phyloP scores from a whole-genome alignment of 1,140 invertebrate species.

The Anastrepha obliqua region DNA sequence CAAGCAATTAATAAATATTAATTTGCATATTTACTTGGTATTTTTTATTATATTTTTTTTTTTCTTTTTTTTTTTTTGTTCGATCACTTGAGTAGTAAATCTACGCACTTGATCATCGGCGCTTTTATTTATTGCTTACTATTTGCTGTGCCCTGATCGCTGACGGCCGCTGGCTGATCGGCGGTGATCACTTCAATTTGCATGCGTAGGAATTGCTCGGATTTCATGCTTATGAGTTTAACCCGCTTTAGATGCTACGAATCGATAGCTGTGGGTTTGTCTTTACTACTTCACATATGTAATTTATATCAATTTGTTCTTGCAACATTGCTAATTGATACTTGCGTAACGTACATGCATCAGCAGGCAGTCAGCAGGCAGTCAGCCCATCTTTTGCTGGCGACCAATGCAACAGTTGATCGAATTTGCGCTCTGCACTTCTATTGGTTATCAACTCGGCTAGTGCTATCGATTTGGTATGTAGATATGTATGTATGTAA shows the following conservation, averaged over 20 bases:
- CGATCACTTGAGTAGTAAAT: no score
- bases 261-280: background rate
- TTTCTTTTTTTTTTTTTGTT: background rate
- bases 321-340: slow-evolving; percentile 11
- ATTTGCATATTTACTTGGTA: background rate
- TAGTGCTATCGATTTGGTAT: no score
- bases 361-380: background rate
- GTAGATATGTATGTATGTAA: background rate
- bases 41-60: background rate
- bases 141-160: no score
- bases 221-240: slow-evolving; percentile 3
- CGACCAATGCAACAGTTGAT: background rate
- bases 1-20: slow-evolving; percentile 33
- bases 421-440: background rate
- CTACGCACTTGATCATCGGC: slow-evolving; percentile 14
- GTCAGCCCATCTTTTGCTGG: no score
- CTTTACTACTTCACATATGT: background rate
- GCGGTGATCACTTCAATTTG: background rate
- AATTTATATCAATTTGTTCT: slow-evolving; percentile 33
- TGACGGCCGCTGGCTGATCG: background rate
- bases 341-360: slow-evolving; percentile 15
- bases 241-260: background rate
- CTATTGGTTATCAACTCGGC: background rate
- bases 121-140: no score
- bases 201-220: background rate